Base-by-base conservation (phyloP, 2,888 invertebrate species). In the Trisateles emortualis region DNA sequence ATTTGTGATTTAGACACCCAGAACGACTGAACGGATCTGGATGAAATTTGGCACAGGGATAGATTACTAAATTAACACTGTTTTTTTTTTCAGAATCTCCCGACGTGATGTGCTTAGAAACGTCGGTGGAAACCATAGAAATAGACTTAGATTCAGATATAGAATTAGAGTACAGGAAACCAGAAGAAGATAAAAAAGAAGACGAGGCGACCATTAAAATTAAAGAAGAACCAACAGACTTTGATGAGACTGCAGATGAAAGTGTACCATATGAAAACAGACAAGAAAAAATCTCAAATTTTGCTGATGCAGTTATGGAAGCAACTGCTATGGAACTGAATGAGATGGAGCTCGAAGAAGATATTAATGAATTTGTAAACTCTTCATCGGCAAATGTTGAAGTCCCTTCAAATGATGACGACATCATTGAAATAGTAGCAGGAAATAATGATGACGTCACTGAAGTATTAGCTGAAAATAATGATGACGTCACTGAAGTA, bases 81-180 rank as follows among this genome's bases (percentile, higher is more conserved):
- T 13, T 8, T 36, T 42, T 42, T 5, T 38, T 8, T 38, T n/a
- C 53, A 53, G 87, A 76, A 36, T 80, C 69, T 17, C 81, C 83
- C 1, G 89, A 89, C 36, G 38, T 88, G 0, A 68, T 81, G 10
- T 41, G 87, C 1, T 55, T 91, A 1, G 91, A 91, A 62, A 83
- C 83, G 5, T 66, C 61, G 1, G 78, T 91, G 13, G 90, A 90
- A 66, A 87, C 85, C 0, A 87, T 91, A 33, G 81, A 85, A 35
- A 64, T 87, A 11, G 78, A 72, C 10, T 61, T 67, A 0, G 83
- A 84, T 19, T 81, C 81, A 1, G 88, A 85, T 19, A 49, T 59
- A 0, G 79, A 74, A 13, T 3, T 49, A 30, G 53, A 54, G 35
- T 44, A 54, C 11, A 44, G 48, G 11, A 44, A 44, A n/a, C 2